Percentiles rank a stretch among this genome's conserved stretches.
Evolutionary conservation across 2,888 invertebrate genomes (phyloP).

Genomic region (Hypomecis punctinalis): DNA sequence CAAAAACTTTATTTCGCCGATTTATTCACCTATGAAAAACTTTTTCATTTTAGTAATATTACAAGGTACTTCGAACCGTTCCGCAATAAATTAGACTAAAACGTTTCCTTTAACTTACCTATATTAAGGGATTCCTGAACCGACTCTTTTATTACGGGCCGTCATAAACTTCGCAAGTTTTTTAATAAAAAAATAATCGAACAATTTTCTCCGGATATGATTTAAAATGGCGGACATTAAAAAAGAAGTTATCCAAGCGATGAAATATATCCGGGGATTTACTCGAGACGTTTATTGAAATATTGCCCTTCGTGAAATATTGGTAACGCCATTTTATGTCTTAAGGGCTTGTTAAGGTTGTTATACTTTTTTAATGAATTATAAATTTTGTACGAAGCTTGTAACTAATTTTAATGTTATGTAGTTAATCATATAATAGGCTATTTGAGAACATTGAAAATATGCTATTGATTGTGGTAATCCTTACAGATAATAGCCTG

Average conservation of each 20-base stretch:
- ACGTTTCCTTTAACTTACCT: constrained; percentile 13
- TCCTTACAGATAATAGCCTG: too few species aligned
- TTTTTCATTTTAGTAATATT: constrained; percentile 12
- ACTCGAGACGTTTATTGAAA: constrained; percentile 41
- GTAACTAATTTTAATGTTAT: background rate
- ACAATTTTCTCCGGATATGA: constrained; percentile 47
- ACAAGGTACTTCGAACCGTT: constrained; percentile 17
- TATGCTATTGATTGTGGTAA: too few species aligned
- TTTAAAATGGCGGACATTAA: constrained; percentile 50
- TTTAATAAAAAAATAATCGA: constrained; percentile 54
- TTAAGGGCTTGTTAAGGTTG: constrained; percentile 22
- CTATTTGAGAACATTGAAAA: too few species aligned
- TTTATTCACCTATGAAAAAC: constrained; percentile 1
- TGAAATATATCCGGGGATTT: constrained; percentile 46
- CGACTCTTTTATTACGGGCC: constrained; percentile 44
- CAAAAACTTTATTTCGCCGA: too few species aligned
- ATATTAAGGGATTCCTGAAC: constrained; percentile 23
- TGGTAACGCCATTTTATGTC: constrained; percentile 22
- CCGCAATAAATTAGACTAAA: constrained; percentile 22
- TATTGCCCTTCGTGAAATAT: constrained; percentile 35
- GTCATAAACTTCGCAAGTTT: constrained; percentile 48
- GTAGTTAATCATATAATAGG: background rate
- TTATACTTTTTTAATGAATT: constrained; percentile 11
- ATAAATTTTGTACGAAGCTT: background rate
- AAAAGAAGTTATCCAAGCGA: constrained; percentile 46